phyloP scores from a whole-genome alignment of 2,888 invertebrate genomes.

The Microplitis deprimator region DNA sequence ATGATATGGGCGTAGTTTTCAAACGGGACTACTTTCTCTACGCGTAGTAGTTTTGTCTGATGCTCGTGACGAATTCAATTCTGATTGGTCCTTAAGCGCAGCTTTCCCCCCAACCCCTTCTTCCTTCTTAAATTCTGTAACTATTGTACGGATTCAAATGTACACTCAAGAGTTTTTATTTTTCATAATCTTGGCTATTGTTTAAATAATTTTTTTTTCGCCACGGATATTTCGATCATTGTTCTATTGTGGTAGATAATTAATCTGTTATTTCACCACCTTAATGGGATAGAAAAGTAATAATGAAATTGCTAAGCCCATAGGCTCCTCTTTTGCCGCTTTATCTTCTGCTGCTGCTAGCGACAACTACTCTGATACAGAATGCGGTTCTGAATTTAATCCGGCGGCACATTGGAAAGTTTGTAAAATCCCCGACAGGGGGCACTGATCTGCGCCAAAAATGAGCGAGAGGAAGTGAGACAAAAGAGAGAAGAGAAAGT shows the following conservation, averaged over 20 bases:
- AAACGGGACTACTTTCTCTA: conserved; percentile 66
- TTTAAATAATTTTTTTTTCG: not conserved
- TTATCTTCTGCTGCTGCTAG: conserved; percentile 42
- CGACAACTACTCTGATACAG: conserved; percentile 41
- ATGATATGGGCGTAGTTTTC: conserved; percentile 66
- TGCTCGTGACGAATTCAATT: conserved; percentile 76
- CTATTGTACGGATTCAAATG: conserved; percentile 34
- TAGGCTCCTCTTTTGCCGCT: conserved; percentile 1
- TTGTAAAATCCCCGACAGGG: conserved; percentile 65
- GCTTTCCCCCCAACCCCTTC: conserved; percentile 66
- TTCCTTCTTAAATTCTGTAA: conserved; percentile 55
- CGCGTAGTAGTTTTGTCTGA: conserved; percentile 68
- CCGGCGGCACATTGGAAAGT: conserved; percentile 68
- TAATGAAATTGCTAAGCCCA: not conserved
- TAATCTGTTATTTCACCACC: not conserved
- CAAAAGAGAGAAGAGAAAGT: conserved; percentile 42
- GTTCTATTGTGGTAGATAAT: not conserved
- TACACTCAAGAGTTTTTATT: conserved; percentile 12
- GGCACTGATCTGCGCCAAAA: conserved; percentile 58
- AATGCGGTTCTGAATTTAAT: conserved; percentile 65
- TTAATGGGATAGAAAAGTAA: not conserved
- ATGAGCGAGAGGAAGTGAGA: conserved; percentile 39
- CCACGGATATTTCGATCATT: not conserved
- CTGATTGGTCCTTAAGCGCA: conserved; percentile 75
- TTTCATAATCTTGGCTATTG: conserved; percentile 6